phyloP scores from a whole-genome alignment of 1,140 invertebrate genomes.

The Aradophagus sp. region DNA sequence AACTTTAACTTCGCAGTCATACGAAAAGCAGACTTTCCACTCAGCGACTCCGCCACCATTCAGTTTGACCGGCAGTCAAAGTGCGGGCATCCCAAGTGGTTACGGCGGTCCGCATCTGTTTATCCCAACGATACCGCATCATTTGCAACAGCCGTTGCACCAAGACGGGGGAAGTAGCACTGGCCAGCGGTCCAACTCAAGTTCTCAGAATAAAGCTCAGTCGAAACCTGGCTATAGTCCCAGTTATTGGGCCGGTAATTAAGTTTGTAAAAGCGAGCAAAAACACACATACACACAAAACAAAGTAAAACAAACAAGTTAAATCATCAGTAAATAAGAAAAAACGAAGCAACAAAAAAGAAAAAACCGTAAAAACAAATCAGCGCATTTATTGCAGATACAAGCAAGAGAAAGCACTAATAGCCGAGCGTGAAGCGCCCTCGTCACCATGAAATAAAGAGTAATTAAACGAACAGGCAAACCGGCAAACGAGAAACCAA shows the following conservation, averaged over 20 bases:
- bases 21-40: conserved; percentile 89
- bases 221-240: conserved; percentile 80
- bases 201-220: conserved; percentile 81
- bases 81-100: conserved; percentile 81
- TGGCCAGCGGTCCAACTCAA: conserved; percentile 80
- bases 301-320: too few species aligned
- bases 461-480: conserved; percentile 11
- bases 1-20: too few species aligned
- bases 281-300: too few species aligned
- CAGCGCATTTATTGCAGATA: conserved; percentile 55
- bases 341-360: neutral
- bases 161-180: conserved; percentile 81
- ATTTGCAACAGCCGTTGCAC: conserved; percentile 85
- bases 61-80: conserved; percentile 82
- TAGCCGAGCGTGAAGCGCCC: conserved; percentile 11
- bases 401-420: conserved; percentile 36
- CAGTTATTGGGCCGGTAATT: conserved; percentile 79
- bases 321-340: too few species aligned
- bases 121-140: conserved; percentile 85
- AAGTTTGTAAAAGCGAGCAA: conserved; percentile 55
- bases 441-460: conserved; percentile 11
- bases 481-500: conserved; percentile 6
- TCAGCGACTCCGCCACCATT: conserved; percentile 89
- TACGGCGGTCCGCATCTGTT: conserved; percentile 81
- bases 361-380: conserved; percentile 16